A percentile compares a stretch with the other conserved stretches of the same genome.
phyloP scores from a whole-genome alignment of 2,797 vertebrate genomes.

The Pseudochirops cupreus region DNA sequence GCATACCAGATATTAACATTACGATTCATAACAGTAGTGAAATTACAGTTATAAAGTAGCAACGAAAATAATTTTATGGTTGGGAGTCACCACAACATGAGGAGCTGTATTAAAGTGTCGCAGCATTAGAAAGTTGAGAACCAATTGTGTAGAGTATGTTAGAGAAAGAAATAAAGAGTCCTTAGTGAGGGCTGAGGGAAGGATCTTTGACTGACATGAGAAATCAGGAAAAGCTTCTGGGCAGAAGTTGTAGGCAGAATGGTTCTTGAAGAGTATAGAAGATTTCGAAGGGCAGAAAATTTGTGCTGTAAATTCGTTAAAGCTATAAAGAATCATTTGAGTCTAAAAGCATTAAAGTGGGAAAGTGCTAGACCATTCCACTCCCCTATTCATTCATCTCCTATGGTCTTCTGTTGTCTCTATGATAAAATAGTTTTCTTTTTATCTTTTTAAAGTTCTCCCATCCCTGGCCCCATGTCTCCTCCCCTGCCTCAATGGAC shows the following conservation, averaged over 20 bases:
- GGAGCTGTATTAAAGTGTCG: too few relatives aligned
- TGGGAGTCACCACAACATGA: too few relatives aligned
- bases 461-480: neutral
- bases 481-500: rapidly evolving
- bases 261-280: neutral
- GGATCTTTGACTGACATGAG: too few relatives aligned
- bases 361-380: neutral
- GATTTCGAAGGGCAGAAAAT: neutral
- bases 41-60: too few relatives aligned
- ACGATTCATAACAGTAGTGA: too few relatives aligned
- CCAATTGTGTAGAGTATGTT: too few relatives aligned
- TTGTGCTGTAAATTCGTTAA: neutral
- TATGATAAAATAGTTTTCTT: neutral
- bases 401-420: neutral
- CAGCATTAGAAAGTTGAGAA: too few relatives aligned
- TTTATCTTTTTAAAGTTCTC: neutral
- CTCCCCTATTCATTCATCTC: neutral
- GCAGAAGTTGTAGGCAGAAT: neutral
- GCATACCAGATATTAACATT: too few relatives aligned
- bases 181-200: neutral
- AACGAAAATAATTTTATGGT: too few relatives aligned
- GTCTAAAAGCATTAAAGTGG: neutral
- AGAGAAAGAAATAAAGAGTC: neutral
- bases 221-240: neutral
- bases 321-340: neutral